Evolutionary conservation across 1,140 invertebrate species (phyloP).

Genomic region (Hormaphis cornu): DNA sequence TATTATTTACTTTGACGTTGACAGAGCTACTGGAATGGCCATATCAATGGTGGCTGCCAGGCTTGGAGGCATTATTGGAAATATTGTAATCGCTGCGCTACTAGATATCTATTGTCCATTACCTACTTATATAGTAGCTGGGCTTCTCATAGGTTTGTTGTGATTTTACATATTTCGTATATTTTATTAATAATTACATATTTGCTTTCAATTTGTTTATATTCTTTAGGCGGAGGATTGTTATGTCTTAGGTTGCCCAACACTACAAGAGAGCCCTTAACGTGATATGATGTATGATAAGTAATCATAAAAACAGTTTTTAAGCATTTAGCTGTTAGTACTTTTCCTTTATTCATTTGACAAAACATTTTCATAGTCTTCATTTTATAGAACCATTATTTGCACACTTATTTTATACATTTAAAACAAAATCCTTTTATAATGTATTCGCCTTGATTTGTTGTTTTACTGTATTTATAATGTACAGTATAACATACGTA

Average conservation of each 20-base stretch:
- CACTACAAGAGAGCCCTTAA: conserved; percentile 69
- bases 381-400: not conserved
- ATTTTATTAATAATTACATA: not conserved
- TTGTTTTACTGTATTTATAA: not conserved
- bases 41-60: conserved; percentile 78
- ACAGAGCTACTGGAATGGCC: conserved; percentile 70
- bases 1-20: not conserved
- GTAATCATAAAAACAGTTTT: not conserved
- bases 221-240: conserved; percentile 58
- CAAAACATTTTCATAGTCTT: conserved; percentile 1
- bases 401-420: not conserved
- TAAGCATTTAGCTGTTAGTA: not conserved
- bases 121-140: conserved; percentile 74
- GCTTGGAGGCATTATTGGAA: conserved; percentile 74
- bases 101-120: conserved; percentile 73
- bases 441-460: conserved; percentile 9
- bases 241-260: conserved; percentile 76
- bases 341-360: not conserved
- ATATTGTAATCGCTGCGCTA: conserved; percentile 72
- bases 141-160: conserved; percentile 55
- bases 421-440: not conserved
- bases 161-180: conserved; percentile 4
- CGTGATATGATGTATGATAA: conserved; percentile 46
- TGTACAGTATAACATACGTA: not conserved
- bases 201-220: not conserved